Conservation (phyloP, 2,888 invertebrate genomes). For the Fissipunctia ypsillon region DNA sequence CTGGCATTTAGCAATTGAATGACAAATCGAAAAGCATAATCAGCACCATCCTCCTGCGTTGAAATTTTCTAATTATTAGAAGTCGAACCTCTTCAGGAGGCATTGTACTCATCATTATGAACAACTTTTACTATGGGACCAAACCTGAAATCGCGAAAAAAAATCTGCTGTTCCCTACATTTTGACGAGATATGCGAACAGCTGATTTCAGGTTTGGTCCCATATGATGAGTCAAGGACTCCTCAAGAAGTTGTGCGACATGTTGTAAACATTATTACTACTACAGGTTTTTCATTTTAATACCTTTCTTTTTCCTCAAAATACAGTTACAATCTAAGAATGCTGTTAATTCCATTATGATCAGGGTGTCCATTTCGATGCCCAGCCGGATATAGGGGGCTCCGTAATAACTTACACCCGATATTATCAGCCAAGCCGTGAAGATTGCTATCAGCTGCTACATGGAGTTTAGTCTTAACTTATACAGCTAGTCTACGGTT, state of each 20-base stretch:
- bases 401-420: slow-evolving; percentile 45
- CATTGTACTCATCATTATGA: too few relatives aligned
- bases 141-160: too few relatives aligned
- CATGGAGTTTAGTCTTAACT: slow-evolving; percentile 42
- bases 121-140: too few relatives aligned
- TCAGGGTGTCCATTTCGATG: slow-evolving; percentile 57
- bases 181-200: too few relatives aligned
- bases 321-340: slow-evolving; percentile 32
- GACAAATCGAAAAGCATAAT: background rate
- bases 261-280: too few relatives aligned
- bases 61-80: too few relatives aligned
- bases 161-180: too few relatives aligned
- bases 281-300: background rate
- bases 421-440: slow-evolving; percentile 59
- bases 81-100: too few relatives aligned
- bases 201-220: too few relatives aligned
- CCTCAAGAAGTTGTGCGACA: too few relatives aligned
- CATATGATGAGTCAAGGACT: too few relatives aligned
- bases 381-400: slow-evolving; percentile 30
- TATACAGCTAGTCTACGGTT: slow-evolving; percentile 31
- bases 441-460: slow-evolving; percentile 58
- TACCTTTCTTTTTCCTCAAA: background rate
- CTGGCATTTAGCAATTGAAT: background rate
- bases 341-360: slow-evolving; percentile 53
- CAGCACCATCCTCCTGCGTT: background rate